These are phyloP conservation scores for Sandelia bainsii DNA, from an alignment of 2,797 vertebrate species.

Conservation along the genomic window DNA sequence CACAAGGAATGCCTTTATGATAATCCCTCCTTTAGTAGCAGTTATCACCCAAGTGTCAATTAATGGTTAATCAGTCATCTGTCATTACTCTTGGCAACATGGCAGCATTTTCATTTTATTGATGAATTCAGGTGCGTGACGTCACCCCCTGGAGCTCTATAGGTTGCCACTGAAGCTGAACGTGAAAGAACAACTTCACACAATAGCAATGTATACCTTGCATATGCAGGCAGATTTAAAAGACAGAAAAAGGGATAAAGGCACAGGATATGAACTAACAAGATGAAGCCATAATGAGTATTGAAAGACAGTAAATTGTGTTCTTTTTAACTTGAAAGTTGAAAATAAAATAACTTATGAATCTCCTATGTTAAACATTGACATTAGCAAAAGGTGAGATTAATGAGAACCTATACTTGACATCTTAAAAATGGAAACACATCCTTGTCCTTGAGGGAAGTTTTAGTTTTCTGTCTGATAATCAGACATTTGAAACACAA, in stretches of 20 bases:
- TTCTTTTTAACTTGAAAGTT: slow-evolving; percentile 3
- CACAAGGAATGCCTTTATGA: no score
- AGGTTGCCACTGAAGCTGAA: slow-evolving; percentile 43
- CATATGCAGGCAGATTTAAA: slow-evolving; percentile 31
- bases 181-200: slow-evolving; percentile 45
- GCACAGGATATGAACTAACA: slow-evolving; percentile 71
- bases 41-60: no score
- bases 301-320: slow-evolving; percentile 37
- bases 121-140: no score
- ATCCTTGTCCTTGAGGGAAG: slow-evolving; percentile 12
- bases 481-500: not conserved
- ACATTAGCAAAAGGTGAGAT: slow-evolving; percentile 23
- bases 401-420: slow-evolving; percentile 20
- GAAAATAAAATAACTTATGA: slow-evolving; percentile 11
- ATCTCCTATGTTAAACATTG: not conserved
- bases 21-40: no score
- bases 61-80: no score
- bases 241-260: slow-evolving; percentile 52
- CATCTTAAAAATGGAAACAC: slow-evolving; percentile 17
- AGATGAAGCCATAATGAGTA: slow-evolving; percentile 64
- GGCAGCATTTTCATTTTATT: no score
- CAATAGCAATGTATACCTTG: slow-evolving; percentile 37
- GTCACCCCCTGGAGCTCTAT: not conserved
- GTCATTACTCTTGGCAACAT: no score
- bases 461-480: slow-evolving; percentile 22